A percentile compares a stretch with the other conserved stretches of the same genome.
Conservation (phyloP, 2,888 invertebrate genomes). For the Tridacna crocea region DNA sequence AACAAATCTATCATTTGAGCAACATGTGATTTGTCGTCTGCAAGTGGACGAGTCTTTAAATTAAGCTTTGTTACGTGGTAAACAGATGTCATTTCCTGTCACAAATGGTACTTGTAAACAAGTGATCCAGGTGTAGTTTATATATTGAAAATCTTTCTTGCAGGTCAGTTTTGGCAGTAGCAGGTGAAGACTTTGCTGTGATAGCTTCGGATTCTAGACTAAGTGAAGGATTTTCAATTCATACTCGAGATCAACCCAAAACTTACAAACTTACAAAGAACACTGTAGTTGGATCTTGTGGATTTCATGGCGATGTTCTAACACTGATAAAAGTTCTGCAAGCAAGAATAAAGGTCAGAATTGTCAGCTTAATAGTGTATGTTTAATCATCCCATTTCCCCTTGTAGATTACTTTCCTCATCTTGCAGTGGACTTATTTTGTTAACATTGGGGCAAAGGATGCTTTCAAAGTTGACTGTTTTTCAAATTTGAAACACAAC, state of each 20-base stretch:
- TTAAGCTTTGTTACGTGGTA: too few species aligned
- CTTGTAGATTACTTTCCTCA: too few species aligned
- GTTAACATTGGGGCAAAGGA: too few species aligned
- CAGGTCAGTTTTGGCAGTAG: conserved; percentile 97
- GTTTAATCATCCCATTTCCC: too few species aligned
- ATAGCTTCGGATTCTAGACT: conserved; percentile 98
- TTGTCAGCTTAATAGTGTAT: not conserved
- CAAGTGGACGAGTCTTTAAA: too few species aligned
- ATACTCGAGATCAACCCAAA: conserved; percentile 94
- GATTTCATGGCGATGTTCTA: conserved; percentile 98
- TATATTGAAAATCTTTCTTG: conserved; percentile 60
- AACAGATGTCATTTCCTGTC: too few species aligned
- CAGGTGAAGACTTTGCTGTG: conserved; percentile 97
- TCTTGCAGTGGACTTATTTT: too few species aligned
- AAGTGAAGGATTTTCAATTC: conserved; percentile 95
- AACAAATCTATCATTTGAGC: too few species aligned
- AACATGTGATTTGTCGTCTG: too few species aligned
- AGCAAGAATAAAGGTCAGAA: conserved; percentile 91
- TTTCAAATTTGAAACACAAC: not conserved
- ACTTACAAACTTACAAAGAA: conserved; percentile 91
- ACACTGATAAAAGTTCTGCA: conserved; percentile 93
- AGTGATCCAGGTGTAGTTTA: too few species aligned
- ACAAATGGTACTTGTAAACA: too few species aligned
- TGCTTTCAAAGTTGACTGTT: not conserved
- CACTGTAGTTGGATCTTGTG: conserved; percentile 96